phyloP scores from a whole-genome alignment of 2,797 vertebrate species.

The Pseudotriccus pelzelni region DNA sequence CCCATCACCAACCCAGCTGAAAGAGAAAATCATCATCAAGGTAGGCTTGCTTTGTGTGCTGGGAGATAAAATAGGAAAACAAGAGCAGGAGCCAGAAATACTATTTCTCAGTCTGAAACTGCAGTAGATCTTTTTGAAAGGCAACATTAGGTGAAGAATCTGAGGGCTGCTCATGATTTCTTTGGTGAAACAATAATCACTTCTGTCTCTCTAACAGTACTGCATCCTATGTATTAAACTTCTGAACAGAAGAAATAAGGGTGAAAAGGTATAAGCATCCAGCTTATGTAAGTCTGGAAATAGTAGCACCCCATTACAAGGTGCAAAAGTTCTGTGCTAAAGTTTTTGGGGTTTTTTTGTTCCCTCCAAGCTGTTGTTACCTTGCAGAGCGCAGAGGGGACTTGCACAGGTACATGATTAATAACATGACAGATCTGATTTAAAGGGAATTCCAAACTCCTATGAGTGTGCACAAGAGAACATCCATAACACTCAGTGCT shows the following conservation, averaged over 20 bases:
- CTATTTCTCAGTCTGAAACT: background rate
- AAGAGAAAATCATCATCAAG: constrained; percentile 95
- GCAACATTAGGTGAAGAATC: background rate
- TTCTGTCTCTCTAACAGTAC: background rate
- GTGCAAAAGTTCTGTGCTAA: background rate
- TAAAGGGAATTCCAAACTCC: background rate
- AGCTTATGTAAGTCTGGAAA: background rate
- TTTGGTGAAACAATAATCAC: background rate
- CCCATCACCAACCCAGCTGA: constrained; percentile 92
- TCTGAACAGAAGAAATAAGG: background rate
- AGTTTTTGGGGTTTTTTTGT: background rate
- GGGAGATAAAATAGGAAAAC: background rate
- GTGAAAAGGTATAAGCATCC: background rate
- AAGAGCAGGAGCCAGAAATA: background rate
- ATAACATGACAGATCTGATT: background rate
- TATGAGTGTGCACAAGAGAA: background rate
- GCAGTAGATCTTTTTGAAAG: background rate
- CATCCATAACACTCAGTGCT: background rate
- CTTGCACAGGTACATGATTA: background rate
- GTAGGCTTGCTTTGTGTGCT: constrained; percentile 59
- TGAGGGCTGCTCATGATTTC: background rate
- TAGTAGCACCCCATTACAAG: background rate
- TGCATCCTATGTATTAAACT: background rate
- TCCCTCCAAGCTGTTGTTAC: background rate
- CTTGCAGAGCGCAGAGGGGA: background rate